Conservation (phyloP, 2,797 vertebrate species). For the Sebastes alutus region DNA sequence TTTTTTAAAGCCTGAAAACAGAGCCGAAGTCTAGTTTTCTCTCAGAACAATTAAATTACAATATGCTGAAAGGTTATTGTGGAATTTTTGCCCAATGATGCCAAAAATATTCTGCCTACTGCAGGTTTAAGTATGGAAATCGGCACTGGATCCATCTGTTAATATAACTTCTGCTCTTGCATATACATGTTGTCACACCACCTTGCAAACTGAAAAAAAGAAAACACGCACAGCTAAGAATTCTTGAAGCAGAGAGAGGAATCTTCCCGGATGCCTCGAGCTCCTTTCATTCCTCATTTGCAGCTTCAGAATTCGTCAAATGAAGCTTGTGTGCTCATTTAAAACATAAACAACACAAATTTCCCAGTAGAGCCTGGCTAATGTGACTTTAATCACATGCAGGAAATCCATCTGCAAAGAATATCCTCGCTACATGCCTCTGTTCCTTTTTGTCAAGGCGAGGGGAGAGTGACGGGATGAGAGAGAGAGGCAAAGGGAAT, state of each 20-base stretch:
- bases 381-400: slow-evolving; percentile 72
- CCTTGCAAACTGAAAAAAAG: background rate
- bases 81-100: too few species aligned
- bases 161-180: background rate
- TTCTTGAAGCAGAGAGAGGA: background rate
- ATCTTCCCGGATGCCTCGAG: slow-evolving; percentile 18
- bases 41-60: too few species aligned
- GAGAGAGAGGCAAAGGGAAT: background rate
- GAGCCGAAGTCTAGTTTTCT: too few species aligned
- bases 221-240: background rate
- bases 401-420: slow-evolving; percentile 59
- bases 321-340: slow-evolving; percentile 29
- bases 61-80: too few species aligned
- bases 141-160: background rate
- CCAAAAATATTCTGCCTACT: too few species aligned
- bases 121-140: background rate
- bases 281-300: slow-evolving; percentile 12
- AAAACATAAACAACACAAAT: slow-evolving; percentile 53
- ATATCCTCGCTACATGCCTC: slow-evolving; percentile 30
- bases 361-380: slow-evolving; percentile 61
- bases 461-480: background rate
- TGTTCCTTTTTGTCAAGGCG: slow-evolving; percentile 28
- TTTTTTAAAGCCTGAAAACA: too few species aligned
- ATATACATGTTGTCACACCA: background rate
- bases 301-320: slow-evolving; percentile 25